Base-by-base conservation (phyloP, 2,888 invertebrate genomes). In the Marronus borbonicus region DNA sequence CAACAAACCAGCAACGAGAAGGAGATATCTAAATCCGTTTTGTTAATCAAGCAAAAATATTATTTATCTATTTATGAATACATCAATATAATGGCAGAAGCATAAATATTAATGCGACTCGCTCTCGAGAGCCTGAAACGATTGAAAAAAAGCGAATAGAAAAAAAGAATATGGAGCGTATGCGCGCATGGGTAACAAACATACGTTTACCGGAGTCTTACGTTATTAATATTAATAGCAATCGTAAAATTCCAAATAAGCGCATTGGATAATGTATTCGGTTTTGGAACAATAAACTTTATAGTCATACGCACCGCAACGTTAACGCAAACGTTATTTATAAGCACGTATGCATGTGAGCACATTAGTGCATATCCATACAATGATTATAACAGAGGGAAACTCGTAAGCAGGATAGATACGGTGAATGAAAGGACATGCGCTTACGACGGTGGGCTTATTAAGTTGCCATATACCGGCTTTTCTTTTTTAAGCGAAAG, bases 201-300 rank as follows among this genome's bases (percentile, higher is more conserved):
- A 20, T 58, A 58, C 55, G 17, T 58, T 58, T 58, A 20, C 55
- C 10, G 55, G 55, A 58, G 20, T 58, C 20, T 20, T 58, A 20
- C 55, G 20, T 74, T 74, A 74, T 74, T 74, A 74, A 74, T 66
- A 65, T 52, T n/a, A 20, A 20, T 58, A 31, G n/a, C 65, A 66
- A 50, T 68, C 49, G 68, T 76, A 66, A 76, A 76, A 76, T 68
- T 66, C 76, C 76, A 68, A 76, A 76, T 76, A 76, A 50, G 76
- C 49, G 17, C 55, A 68, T 44, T 50, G 49, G 44, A 20, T 58
- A 76, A 66, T 76, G 58, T 28, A 76, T 68, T 55, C 76, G 49
- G 31, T 44, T 76, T 68, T 76, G 28, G 50, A 68, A 76, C 76
- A 76, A 76, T 76, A 76, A 76, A 66, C 39, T 68, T 68, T 49